Evolutionary conservation across 2,113 vertebrate genomes (phyloP).

Genomic region (Sorex araneus): DNA sequence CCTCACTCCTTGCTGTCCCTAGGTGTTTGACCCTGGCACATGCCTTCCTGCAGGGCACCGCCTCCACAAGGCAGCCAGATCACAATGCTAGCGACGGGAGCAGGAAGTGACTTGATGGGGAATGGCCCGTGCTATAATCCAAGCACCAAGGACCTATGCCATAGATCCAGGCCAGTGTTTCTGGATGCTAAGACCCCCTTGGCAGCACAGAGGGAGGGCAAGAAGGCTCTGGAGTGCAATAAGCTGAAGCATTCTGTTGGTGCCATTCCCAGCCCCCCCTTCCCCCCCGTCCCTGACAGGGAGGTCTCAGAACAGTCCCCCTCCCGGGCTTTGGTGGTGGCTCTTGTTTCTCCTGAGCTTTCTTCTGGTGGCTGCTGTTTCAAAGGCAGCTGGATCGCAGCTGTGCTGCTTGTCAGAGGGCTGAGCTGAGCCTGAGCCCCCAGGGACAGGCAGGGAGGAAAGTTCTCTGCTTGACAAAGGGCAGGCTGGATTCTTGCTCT

Average conservation of each 20-base stretch:
- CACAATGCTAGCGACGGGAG: neutral
- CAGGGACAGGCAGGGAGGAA: neutral
- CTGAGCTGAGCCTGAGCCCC: neutral
- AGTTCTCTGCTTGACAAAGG: neutral
- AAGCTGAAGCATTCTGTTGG: too few species aligned
- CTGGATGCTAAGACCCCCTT: neutral
- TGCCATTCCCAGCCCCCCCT: accelerated
- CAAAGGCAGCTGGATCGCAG: conserved; percentile 50
- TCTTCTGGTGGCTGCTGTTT: neutral
- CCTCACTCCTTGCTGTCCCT: neutral
- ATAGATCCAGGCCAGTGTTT: neutral
- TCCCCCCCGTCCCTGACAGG: neutral
- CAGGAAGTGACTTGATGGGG: neutral
- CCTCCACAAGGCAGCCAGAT: neutral
- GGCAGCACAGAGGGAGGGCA: neutral
- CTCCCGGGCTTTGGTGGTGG: accelerated
- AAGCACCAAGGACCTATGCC: neutral
- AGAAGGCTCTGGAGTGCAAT: too few species aligned
- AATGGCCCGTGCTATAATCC: neutral
- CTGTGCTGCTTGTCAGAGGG: neutral
- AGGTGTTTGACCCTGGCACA: neutral
- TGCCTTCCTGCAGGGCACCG: neutral
- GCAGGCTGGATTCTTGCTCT: conserved; percentile 7
- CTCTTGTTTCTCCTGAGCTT: neutral
- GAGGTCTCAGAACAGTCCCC: neutral